Evolutionary conservation across 1,140 invertebrate genomes (phyloP).

Genomic region (Leptinotarsa defecta): DNA sequence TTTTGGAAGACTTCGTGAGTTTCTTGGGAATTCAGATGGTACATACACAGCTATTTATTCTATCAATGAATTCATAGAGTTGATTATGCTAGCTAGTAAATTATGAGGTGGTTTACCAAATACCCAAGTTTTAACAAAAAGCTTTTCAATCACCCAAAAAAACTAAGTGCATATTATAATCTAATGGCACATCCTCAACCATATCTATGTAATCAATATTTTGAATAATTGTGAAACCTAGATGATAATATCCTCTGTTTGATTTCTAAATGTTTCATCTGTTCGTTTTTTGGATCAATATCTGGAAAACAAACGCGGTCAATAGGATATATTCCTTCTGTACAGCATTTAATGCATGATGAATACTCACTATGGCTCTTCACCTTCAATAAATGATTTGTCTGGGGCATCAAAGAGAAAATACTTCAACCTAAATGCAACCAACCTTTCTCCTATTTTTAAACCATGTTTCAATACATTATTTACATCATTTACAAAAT

Average conservation of each 20-base stretch:
- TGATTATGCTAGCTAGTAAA: not conserved
- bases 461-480: not conserved
- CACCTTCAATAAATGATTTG: conserved; percentile 14
- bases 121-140: not conserved
- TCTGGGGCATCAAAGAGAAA: conserved; percentile 24
- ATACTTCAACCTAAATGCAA: not conserved
- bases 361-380: conserved; percentile 17
- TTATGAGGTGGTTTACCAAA: not conserved
- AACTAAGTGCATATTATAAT: conserved; percentile 11
- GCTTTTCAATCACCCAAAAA: not conserved
- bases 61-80: not conserved
- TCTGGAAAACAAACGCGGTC: not conserved
- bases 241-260: not conserved
- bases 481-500: conserved; percentile 16
- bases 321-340: not conserved
- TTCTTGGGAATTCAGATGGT: not conserved
- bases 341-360: conserved; percentile 25
- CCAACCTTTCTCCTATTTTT: not conserved
- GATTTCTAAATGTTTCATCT: not conserved
- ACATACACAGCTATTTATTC: not conserved
- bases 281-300: not conserved
- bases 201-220: conserved; percentile 9
- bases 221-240: not conserved
- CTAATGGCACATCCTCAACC: not conserved
- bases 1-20: too few species aligned